Evolutionary conservation across 2,797 vertebrate genomes (phyloP).

Genomic region (Pangasius djambal): DNA sequence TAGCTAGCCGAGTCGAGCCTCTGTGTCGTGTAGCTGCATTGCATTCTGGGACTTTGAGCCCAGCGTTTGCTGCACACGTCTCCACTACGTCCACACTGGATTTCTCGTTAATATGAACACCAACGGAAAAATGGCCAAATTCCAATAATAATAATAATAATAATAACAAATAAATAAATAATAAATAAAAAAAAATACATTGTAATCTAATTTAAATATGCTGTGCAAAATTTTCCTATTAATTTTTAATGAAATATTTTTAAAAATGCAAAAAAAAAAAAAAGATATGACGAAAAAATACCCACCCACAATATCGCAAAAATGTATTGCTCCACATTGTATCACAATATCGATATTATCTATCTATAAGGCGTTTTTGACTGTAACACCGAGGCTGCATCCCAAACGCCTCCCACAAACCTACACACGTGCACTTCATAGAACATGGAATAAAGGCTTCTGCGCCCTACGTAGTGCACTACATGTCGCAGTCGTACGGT

Average conservation of each 20-base stretch:
- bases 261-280: too few relatives aligned
- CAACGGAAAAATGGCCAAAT: background rate
- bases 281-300: background rate
- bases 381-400: background rate
- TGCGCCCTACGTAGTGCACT: constrained; percentile 2
- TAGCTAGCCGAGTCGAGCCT: background rate
- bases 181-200: background rate
- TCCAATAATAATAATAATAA: background rate
- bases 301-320: background rate
- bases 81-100: background rate
- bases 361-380: too few relatives aligned
- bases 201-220: background rate
- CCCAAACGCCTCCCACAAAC: background rate
- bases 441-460: background rate
- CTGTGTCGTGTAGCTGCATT: background rate
- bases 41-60: background rate
- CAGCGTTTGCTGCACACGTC: background rate
- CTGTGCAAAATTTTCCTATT: background rate
- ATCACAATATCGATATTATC: background rate
- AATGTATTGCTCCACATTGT: background rate
- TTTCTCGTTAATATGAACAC: too few relatives aligned
- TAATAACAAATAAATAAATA: background rate
- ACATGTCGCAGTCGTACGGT: accelerated
- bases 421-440: background rate
- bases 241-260: too few relatives aligned